These are phyloP conservation scores for Macropodus opercularis DNA, from an alignment of 2,797 vertebrate genomes.

Conservation along the genomic window DNA sequence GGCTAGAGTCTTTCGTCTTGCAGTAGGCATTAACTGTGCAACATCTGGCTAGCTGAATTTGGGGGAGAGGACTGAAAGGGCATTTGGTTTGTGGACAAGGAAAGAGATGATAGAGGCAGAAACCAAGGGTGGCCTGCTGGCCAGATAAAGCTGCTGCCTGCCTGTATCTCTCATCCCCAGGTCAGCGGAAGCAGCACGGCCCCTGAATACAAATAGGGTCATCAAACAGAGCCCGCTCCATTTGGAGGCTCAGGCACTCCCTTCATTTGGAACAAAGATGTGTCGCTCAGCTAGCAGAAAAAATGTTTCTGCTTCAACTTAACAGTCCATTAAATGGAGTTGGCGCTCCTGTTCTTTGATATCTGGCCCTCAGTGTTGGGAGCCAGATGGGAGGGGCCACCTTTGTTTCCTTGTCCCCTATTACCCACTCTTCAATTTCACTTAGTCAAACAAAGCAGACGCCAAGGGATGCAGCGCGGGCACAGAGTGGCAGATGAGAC, in stretches of 20 bases:
- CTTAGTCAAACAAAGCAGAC: constrained; percentile 38
- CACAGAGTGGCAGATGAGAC: constrained; percentile 27
- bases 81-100: constrained; percentile 33
- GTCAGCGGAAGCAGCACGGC: constrained; percentile 62
- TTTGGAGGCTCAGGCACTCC: constrained; percentile 58
- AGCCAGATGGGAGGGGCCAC: constrained; percentile 26
- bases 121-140: constrained; percentile 66
- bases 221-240: constrained; percentile 65
- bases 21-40: constrained; percentile 47
- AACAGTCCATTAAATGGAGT: constrained; percentile 68
- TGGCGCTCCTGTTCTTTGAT: constrained; percentile 63
- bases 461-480: constrained; percentile 14
- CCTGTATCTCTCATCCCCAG: constrained; percentile 73
- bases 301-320: constrained; percentile 46
- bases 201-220: constrained; percentile 76
- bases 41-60: constrained; percentile 63
- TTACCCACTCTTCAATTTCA: constrained; percentile 46
- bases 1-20: constrained; percentile 54
- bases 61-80: constrained; percentile 50
- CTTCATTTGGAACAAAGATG: constrained; percentile 62
- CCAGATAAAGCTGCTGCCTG: constrained; percentile 71
- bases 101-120: constrained; percentile 40
- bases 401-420: constrained; percentile 34
- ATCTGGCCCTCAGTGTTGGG: constrained; percentile 55
- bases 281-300: constrained; percentile 42